Percentiles rank a stretch among this genome's conserved stretches.
Evolutionary conservation across 2,888 invertebrate species (phyloP).

Genomic region (Chymomyza amoena): DNA sequence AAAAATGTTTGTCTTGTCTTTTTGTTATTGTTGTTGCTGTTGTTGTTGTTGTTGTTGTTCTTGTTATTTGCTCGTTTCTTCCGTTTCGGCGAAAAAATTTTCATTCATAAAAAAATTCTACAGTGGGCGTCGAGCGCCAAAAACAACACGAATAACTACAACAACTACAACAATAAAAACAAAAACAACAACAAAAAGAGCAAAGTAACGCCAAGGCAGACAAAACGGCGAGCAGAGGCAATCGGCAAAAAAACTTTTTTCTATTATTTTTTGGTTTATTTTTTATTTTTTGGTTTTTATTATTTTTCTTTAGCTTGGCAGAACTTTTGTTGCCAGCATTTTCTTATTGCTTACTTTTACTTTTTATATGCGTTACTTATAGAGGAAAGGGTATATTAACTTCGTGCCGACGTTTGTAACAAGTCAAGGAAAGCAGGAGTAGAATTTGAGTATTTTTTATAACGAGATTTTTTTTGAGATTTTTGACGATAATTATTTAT

Average conservation of each 20-base stretch:
- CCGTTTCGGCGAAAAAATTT: slow-evolving; percentile 48
- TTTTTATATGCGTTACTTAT: not conserved
- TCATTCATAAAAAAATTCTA: slow-evolving; percentile 63
- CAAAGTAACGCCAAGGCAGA: slow-evolving; percentile 46
- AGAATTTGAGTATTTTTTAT: too few species aligned
- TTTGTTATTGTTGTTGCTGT: too few species aligned
- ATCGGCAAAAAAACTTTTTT: not conserved
- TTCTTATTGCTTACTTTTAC: slow-evolving; percentile 4
- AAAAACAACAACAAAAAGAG: not conserved
- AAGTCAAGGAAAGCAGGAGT: too few species aligned
- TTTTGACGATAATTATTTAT: too few species aligned
- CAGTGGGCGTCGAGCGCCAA: slow-evolving; percentile 53
- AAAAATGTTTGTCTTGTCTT: slow-evolving; percentile 38
- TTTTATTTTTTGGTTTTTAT: slow-evolving; percentile 46
- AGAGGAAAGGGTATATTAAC: too few species aligned
- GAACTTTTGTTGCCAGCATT: slow-evolving; percentile 1
- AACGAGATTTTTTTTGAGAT: too few species aligned
- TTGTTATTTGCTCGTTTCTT: slow-evolving; percentile 17
- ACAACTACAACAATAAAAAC: slow-evolving; percentile 35
- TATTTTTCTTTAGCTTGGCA: slow-evolving; percentile 30
- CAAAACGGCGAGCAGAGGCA: slow-evolving; percentile 50
- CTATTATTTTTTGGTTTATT: slow-evolving; percentile 30
- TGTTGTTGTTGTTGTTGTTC: slow-evolving; percentile 25
- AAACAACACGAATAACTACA: slow-evolving; percentile 48
- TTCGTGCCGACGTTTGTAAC: too few species aligned